phyloP scores from a whole-genome alignment of 2,888 invertebrate species.

The Didymodactylos carnosus region DNA sequence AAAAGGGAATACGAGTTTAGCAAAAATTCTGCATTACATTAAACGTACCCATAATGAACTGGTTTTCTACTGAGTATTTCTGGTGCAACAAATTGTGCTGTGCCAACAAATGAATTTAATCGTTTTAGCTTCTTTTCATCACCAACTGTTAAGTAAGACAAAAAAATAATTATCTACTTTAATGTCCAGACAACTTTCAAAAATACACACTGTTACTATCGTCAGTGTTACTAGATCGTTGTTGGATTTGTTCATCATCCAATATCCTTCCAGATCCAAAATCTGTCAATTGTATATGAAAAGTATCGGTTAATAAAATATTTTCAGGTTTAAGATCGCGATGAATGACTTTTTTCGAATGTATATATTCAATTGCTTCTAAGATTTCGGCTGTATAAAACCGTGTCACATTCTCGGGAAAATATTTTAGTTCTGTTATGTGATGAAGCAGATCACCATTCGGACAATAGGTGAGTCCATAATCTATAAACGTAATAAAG shows the following conservation, averaged over 20 bases:
- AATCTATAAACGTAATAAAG: constrained; percentile 41
- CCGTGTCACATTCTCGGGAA: constrained; percentile 65
- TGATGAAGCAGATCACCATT: constrained; percentile 79
- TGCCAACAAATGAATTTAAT: constrained; percentile 62
- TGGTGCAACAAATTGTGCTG: constrained; percentile 93
- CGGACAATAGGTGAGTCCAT: constrained; percentile 78
- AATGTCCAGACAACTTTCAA: too few relatives aligned
- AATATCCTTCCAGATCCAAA: constrained; percentile 85
- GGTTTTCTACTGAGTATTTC: constrained; percentile 52
- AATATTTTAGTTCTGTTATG: constrained; percentile 64
- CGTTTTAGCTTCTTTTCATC: constrained; percentile 15
- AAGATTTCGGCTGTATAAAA: constrained; percentile 87
- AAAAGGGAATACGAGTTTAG: too few relatives aligned
- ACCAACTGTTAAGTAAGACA: too few relatives aligned
- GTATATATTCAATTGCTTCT: constrained; percentile 71
- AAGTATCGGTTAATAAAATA: constrained; percentile 73
- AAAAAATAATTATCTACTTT: background rate
- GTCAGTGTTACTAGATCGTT: too few relatives aligned
- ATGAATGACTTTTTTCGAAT: constrained; percentile 68
- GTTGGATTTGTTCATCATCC: constrained; percentile 19
- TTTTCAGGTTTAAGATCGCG: constrained; percentile 62
- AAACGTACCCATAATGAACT: constrained; percentile 21
- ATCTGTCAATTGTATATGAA: constrained; percentile 88
- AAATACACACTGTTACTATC: background rate
- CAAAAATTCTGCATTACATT: too few relatives aligned